These are phyloP conservation scores for Agonopterix arenella DNA, from an alignment of 2,888 invertebrate genomes.

Conservation along the genomic window DNA sequence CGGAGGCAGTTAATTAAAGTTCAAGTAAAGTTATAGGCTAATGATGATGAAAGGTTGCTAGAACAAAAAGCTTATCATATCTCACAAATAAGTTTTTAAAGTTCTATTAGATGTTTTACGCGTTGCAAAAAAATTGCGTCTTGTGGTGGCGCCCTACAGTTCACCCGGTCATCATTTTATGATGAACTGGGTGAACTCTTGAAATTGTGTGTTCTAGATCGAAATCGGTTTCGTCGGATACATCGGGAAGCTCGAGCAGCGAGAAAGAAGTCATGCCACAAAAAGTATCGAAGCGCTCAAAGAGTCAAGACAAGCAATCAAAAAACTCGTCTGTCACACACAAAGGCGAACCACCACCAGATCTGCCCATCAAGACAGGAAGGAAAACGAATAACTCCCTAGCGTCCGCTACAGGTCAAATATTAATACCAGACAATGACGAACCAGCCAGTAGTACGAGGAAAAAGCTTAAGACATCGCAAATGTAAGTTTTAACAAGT, in stretches of 20 bases:
- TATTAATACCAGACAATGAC: conserved; percentile 80
- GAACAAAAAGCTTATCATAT: too few relatives aligned
- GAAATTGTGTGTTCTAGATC: conserved; percentile 30
- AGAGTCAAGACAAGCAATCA: conserved; percentile 51
- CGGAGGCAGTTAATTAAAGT: too few relatives aligned
- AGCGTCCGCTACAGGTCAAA: conserved; percentile 89
- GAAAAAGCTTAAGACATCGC: conserved; percentile 81
- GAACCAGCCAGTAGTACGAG: conserved; percentile 64
- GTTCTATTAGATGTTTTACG: too few relatives aligned
- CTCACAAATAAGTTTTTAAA: too few relatives aligned
- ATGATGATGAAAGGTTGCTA: too few relatives aligned
- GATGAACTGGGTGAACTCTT: too few relatives aligned
- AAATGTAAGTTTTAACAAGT: conserved; percentile 72
- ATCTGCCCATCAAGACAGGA: conserved; percentile 71
- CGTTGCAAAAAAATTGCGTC: too few relatives aligned
- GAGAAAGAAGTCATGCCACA: conserved; percentile 58
- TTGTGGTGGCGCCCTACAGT: too few relatives aligned
- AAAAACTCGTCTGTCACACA: conserved; percentile 53
- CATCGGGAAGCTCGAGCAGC: conserved; percentile 45
- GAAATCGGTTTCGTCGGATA: conserved; percentile 50
- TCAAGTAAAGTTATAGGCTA: too few relatives aligned
- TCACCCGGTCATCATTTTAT: too few relatives aligned
- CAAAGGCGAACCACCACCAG: conserved; percentile 61
- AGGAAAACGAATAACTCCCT: conserved; percentile 92
- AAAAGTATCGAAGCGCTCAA: conserved; percentile 45